Conservation (phyloP, 1,140 invertebrate species). For the Ptiloglossa arizonensis region DNA sequence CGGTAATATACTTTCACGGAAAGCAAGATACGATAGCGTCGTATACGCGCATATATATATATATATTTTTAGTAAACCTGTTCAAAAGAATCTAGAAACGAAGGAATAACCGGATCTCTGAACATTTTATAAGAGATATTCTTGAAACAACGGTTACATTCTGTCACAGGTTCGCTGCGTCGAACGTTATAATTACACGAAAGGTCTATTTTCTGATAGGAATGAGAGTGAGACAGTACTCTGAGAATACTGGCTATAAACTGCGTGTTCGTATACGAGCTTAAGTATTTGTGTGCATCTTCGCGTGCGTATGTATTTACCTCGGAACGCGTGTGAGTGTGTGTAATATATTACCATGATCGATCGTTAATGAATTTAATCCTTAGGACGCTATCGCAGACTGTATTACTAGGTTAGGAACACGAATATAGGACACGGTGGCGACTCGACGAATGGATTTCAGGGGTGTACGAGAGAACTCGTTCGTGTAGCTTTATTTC, state of each 20-base stretch:
- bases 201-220: constrained; percentile 51
- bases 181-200: constrained; percentile 24
- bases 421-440: constrained; percentile 72
- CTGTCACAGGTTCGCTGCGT: background rate
- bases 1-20: constrained; percentile 22
- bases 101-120: constrained; percentile 22
- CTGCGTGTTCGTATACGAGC: constrained; percentile 63
- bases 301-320: constrained; percentile 61
- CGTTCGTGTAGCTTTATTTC: constrained; percentile 36
- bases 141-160: constrained; percentile 1
- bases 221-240: constrained; percentile 31
- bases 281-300: constrained; percentile 56
- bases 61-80: constrained; percentile 46
- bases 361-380: constrained; percentile 76
- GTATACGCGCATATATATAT: too few species aligned
- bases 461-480: constrained; percentile 4
- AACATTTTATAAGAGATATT: constrained; percentile 40
- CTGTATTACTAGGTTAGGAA: constrained; percentile 81
- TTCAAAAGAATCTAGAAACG: constrained; percentile 14
- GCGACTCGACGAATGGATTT: constrained; percentile 65
- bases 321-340: constrained; percentile 71
- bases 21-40: constrained; percentile 16
- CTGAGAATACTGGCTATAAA: constrained; percentile 48
- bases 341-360: constrained; percentile 77
- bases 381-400: constrained; percentile 78